Evolutionary conservation across 2,888 invertebrate species (phyloP), one percentile per base, ranked within the genome.

Genomic region (Drosophila kambysellisi): DNA sequence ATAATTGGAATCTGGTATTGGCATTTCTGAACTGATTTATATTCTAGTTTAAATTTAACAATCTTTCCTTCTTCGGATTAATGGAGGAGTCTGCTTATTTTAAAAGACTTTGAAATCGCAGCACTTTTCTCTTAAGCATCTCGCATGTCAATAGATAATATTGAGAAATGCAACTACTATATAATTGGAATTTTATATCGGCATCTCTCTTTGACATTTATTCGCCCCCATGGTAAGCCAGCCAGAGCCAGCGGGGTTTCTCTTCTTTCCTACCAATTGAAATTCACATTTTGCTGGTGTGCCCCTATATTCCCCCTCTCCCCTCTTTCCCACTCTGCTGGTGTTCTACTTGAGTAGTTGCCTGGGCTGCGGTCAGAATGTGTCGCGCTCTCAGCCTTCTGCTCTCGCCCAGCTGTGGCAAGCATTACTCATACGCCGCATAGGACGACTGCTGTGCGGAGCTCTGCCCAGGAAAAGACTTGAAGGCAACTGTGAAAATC

Each of bases 401-500:
- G 30, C 32, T 32, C 54, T 67, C 43, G 70, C 46, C 46, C 11
- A 30, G 64, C 65, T 63, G 70, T 50, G 67, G 59, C 74, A 69
- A 51, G 63, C 79, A 80, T 80, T 80, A 80, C 79, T 80, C 79
- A 80, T 82, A 82, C 79, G 79, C 74, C 74, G 43, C 66, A 53
- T 66, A 46, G 68, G 66, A 48, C 61, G 74, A 37, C 59, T 70
- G 75, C 51, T 60, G 61, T 59, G 63, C 37, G n/a, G 11, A 8
- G 46, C 62, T 61, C 58, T 51, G 71, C 59, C 63, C 64, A 64
- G 75, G 69, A 71, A 76, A 67, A 41, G 70, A 71, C 72, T 81
- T 79, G 51, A 79, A 70, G 67, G 61, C 48, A 52, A 63, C 68
- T 57, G 29, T 32, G 37, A 59, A 65, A 71, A 83, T 75, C 71